Conservation (phyloP, 2,113 vertebrate species). For the Nycticryphes semicollaris region DNA sequence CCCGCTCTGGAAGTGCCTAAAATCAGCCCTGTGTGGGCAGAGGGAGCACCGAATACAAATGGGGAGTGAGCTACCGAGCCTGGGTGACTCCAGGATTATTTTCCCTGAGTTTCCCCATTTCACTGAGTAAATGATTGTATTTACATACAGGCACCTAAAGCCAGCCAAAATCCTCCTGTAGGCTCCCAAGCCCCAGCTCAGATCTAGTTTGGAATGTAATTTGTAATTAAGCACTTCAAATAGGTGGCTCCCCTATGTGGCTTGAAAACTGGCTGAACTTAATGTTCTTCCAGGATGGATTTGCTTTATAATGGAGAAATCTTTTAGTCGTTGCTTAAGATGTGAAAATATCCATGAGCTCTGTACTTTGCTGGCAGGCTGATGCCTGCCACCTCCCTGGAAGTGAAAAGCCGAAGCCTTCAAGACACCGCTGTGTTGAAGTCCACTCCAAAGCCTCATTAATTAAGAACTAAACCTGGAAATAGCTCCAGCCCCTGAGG, state of each 20-base stretch:
- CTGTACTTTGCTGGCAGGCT: not conserved
- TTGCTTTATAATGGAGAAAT: not conserved
- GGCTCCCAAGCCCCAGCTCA: not conserved
- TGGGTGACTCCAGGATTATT: not conserved
- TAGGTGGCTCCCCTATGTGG: fast-evolving
- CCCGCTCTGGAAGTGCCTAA: not conserved
- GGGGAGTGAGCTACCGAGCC: not conserved
- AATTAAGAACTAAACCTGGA: not conserved
- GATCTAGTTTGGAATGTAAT: not conserved
- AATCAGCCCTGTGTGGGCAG: not conserved
- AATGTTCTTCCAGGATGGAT: not conserved
- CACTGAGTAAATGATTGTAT: not conserved
- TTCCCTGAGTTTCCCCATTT: not conserved
- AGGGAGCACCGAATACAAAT: too few species aligned
- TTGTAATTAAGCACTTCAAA: not conserved
- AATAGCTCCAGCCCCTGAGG: not conserved
- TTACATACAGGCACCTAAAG: not conserved
- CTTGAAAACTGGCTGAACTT: not conserved
- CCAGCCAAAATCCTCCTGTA: not conserved
- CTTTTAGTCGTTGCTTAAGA: not conserved
- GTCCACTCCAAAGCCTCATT: not conserved
- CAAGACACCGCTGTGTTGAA: not conserved
- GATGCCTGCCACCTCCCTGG: not conserved
- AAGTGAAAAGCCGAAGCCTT: not conserved
- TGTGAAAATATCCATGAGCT: not conserved